Percentiles rank a stretch among this genome's conserved stretches.
Evolutionary conservation across 2,113 vertebrate species (phyloP).

Genomic region (Crypturellus undulatus): DNA sequence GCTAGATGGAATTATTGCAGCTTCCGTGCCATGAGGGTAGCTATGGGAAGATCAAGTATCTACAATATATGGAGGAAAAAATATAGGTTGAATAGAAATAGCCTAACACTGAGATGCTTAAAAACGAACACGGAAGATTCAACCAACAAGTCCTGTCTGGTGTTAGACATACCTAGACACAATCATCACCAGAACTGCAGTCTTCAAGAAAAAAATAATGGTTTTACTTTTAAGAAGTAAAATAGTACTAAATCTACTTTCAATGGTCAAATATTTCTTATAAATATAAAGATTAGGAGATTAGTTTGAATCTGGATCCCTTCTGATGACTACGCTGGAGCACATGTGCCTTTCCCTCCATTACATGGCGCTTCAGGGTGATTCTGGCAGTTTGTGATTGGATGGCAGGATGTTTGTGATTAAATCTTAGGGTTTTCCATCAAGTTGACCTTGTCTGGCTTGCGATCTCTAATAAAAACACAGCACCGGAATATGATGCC

Average conservation of each 20-base stretch:
- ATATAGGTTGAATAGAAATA: not conserved
- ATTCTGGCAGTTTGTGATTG: not conserved
- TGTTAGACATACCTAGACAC: not conserved
- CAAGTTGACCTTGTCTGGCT: constrained; percentile 33
- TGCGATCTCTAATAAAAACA: constrained; percentile 30
- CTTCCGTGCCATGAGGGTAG: not conserved
- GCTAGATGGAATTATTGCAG: not conserved
- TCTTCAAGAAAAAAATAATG: not conserved
- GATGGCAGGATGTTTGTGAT: not conserved
- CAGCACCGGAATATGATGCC: not conserved
- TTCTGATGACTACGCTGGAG: not conserved
- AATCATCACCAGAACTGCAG: not conserved
- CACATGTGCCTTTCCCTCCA: not conserved
- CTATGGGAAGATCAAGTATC: not conserved
- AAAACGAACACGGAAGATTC: not conserved
- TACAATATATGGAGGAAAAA: not conserved
- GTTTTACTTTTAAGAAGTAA: not conserved
- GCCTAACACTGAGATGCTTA: not conserved
- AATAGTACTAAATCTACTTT: not conserved
- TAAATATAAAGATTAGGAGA: not conserved
- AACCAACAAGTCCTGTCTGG: not conserved
- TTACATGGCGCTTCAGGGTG: not conserved
- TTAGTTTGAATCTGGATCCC: not conserved
- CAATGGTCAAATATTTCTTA: not conserved
- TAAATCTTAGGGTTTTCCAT: not conserved